Evolutionary conservation across 2,113 vertebrate genomes (phyloP).

Genomic region (Pan troglodytes): DNA sequence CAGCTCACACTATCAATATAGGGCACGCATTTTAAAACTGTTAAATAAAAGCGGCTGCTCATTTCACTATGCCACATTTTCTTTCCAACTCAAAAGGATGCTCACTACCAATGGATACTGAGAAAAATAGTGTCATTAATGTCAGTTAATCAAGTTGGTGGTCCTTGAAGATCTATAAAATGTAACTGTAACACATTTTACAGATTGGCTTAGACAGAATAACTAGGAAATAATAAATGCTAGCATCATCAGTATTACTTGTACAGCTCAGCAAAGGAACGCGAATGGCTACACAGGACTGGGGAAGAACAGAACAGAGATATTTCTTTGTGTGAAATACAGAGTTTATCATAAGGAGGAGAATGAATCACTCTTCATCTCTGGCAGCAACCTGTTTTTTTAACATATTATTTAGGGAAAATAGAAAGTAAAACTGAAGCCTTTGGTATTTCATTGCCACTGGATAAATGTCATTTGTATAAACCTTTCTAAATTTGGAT

Average conservation of each 20-base stretch:
- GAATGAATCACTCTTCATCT: not conserved
- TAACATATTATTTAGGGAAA: not conserved
- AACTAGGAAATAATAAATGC: not conserved
- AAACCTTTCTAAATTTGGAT: not conserved
- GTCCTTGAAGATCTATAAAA: constrained; percentile 1
- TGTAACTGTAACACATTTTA: not conserved
- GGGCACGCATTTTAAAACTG: not conserved
- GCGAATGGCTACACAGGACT: not conserved
- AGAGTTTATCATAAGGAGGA: not conserved
- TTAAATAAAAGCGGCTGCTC: constrained; percentile 34
- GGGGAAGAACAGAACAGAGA: not conserved
- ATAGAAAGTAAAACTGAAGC: not conserved
- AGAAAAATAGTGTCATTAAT: not conserved
- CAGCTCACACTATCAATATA: constrained; percentile 8
- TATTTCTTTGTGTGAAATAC: not conserved
- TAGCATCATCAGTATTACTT: not conserved
- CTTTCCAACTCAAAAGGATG: not conserved
- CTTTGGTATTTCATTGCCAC: not conserved
- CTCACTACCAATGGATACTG: not conserved
- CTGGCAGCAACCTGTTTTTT: not conserved
- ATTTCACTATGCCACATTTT: not conserved
- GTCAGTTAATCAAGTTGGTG: not conserved
- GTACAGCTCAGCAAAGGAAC: not conserved
- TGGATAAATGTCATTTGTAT: not conserved
- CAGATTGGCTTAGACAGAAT: not conserved